Conservation (phyloP, 2,113 vertebrate species). For the Phoenicopterus ruber region DNA sequence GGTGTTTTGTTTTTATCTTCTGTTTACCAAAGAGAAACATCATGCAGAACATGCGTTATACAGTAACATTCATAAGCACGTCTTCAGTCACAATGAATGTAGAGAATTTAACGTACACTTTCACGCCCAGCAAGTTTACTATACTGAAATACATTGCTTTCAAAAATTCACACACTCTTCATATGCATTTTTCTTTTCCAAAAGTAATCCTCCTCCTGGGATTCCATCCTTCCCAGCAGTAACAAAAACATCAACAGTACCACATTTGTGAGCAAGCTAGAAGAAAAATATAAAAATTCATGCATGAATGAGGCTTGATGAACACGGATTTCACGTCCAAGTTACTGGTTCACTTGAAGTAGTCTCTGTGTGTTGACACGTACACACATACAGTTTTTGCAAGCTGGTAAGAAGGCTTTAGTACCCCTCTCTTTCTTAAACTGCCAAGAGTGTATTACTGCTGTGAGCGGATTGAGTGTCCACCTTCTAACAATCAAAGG, state of each 20-base stretch:
- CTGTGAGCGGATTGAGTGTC: not conserved
- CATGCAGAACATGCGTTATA: not conserved
- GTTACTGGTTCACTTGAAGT: not conserved
- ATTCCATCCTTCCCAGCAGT: not conserved
- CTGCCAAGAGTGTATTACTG: not conserved
- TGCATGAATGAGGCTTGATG: not conserved
- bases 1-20: not conserved
- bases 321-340: conserved; percentile 1
- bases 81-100: not conserved
- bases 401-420: not conserved
- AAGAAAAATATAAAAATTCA: not conserved
- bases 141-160: not conserved
- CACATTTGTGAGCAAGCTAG: not conserved
- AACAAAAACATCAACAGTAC: not conserved
- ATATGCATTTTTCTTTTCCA: not conserved
- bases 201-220: not conserved
- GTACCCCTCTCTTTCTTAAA: not conserved
- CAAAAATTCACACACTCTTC: not conserved
- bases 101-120: not conserved
- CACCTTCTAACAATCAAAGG: not conserved
- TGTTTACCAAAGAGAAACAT: not conserved
- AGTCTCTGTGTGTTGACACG: not conserved
- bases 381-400: not conserved
- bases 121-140: not conserved
- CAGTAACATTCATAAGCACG: not conserved